Conservation (phyloP, 2,888 invertebrate genomes). For the Diaphora mendica region DNA sequence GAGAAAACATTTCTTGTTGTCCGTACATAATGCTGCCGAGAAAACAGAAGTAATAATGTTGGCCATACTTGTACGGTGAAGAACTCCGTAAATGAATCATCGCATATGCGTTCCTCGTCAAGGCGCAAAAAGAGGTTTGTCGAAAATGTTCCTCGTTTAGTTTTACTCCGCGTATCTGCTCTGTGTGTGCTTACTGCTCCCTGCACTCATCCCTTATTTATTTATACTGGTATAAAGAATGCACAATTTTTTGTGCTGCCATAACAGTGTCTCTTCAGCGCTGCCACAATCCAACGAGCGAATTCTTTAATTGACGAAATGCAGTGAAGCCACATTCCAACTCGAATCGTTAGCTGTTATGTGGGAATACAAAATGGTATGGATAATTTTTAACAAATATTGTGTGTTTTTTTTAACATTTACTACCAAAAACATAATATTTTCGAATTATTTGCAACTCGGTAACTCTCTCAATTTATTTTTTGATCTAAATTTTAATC, state of each 20-base stretch:
- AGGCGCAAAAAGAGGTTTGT: slow-evolving; percentile 83
- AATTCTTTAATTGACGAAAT: slow-evolving; percentile 84
- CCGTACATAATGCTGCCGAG: slow-evolving; percentile 82
- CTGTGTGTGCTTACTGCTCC: slow-evolving; percentile 63
- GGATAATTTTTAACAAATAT: slow-evolving; percentile 31
- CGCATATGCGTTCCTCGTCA: slow-evolving; percentile 84
- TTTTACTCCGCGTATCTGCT: slow-evolving; percentile 65
- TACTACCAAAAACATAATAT: background rate
- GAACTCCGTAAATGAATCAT: slow-evolving; percentile 85
- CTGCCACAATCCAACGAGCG: slow-evolving; percentile 71
- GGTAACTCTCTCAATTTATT: no score
- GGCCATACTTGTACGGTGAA: slow-evolving; percentile 81
- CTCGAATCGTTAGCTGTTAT: slow-evolving; percentile 75
- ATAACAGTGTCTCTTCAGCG: slow-evolving; percentile 76
- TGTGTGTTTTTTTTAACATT: background rate
- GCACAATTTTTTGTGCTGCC: slow-evolving; percentile 74
- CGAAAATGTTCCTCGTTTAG: slow-evolving; percentile 82
- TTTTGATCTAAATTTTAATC: no score
- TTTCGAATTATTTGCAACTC: background rate
- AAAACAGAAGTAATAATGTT: slow-evolving; percentile 85
- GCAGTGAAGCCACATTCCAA: slow-evolving; percentile 74
- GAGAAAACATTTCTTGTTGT: slow-evolving; percentile 84
- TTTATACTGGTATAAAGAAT: slow-evolving; percentile 85
- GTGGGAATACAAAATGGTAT: slow-evolving; percentile 70
- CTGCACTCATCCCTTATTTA: slow-evolving; percentile 85